These are phyloP conservation scores for Sinohyriopsis cumingii DNA, from an alignment of 2,888 invertebrate genomes.

Conservation along the genomic window DNA sequence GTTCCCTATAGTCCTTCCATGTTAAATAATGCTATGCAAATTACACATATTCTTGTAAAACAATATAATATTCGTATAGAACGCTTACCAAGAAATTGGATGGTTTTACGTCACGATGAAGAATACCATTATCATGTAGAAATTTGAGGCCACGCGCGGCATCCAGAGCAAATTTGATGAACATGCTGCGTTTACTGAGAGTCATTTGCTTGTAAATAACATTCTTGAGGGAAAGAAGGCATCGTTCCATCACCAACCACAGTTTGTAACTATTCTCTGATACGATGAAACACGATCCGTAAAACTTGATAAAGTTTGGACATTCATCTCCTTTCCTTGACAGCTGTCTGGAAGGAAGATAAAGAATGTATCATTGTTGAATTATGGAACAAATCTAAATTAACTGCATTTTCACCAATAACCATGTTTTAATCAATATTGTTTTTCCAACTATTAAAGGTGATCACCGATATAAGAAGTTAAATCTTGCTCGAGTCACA, in stretches of 20 bases:
- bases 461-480: no score
- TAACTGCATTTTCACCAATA: no score
- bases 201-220: slow-evolving; percentile 1
- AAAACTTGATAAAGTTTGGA: slow-evolving; percentile 12
- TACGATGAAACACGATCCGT: slow-evolving; percentile 8
- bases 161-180: slow-evolving; percentile 15
- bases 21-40: no score
- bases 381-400: no score
- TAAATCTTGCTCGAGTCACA: no score
- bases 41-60: no score
- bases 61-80: no score
- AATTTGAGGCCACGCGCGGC: slow-evolving; percentile 13
- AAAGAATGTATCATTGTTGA: no score
- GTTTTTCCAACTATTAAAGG: no score
- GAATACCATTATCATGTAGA: slow-evolving; percentile 21
- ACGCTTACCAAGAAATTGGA: slow-evolving; percentile 21
- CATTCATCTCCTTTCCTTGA: slow-evolving; percentile 4
- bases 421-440: no score
- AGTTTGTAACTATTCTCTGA: slow-evolving; percentile 2
- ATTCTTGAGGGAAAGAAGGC: slow-evolving; percentile 9
- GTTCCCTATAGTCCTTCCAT: no score
- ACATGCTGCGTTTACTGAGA: neutral
- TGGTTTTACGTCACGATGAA: slow-evolving; percentile 24
- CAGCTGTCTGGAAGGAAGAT: slow-evolving; percentile 9
- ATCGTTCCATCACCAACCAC: slow-evolving; percentile 17